Conservation (phyloP, 2,888 invertebrate genomes). For the Fissipunctia ypsillon region DNA sequence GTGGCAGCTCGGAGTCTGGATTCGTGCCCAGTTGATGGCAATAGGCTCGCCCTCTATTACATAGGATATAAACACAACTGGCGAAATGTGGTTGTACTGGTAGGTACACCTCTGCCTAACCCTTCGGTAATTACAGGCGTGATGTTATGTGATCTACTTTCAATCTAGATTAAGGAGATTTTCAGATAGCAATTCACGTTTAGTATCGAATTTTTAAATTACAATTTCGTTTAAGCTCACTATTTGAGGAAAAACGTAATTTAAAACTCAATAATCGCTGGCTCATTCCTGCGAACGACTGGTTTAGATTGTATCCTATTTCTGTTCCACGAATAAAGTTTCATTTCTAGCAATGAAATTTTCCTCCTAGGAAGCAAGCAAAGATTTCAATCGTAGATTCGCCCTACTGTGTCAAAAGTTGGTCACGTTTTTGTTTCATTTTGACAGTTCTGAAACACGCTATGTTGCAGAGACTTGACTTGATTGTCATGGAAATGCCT, state of each 20-base stretch:
- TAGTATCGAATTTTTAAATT: slow-evolving; percentile 41
- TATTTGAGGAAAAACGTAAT: slow-evolving; percentile 52
- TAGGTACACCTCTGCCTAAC: too few species aligned
- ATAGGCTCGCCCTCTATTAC: too few species aligned
- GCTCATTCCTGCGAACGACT: slow-evolving; percentile 38
- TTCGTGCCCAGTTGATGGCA: too few species aligned
- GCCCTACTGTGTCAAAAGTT: background rate
- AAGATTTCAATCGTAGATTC: background rate
- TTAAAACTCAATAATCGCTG: slow-evolving; percentile 48
- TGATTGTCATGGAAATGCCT: background rate
- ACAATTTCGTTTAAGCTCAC: slow-evolving; percentile 38
- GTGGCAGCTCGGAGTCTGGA: too few species aligned
- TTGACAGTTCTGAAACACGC: background rate
- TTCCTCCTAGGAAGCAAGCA: background rate
- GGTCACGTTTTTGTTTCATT: background rate
- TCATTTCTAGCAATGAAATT: slow-evolving; percentile 16
- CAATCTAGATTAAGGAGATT: slow-evolving; percentile 15
- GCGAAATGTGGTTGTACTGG: too few species aligned
- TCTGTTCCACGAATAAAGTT: slow-evolving; percentile 33
- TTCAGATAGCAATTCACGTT: slow-evolving; percentile 24
- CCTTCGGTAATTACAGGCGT: too few species aligned
- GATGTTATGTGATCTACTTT: too few species aligned
- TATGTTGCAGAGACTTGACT: background rate
- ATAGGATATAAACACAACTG: too few species aligned
- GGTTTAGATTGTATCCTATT: slow-evolving; percentile 39